Evolutionary conservation across 1,140 invertebrate genomes (phyloP).

Genomic region (Drosophila jambulina): DNA sequence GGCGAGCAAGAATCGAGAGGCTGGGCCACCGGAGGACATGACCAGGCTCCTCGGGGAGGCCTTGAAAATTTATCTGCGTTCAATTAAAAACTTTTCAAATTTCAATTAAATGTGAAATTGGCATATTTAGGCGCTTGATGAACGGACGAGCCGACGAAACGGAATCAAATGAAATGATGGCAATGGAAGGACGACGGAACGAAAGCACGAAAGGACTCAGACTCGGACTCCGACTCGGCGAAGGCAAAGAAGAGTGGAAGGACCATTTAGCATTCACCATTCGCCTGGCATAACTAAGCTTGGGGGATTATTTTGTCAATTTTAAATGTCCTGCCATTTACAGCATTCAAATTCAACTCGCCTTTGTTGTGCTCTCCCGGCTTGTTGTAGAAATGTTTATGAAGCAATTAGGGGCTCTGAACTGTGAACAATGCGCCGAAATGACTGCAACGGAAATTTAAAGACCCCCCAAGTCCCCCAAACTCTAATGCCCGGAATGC

Average conservation of each 20-base stretch:
- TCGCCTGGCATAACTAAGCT: conserved; percentile 75
- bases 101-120: conserved; percentile 83
- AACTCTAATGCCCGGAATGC: conserved; percentile 12
- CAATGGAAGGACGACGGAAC: conserved; percentile 5
- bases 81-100: conserved; percentile 84
- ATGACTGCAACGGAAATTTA: conserved; percentile 78
- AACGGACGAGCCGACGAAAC: conserved; percentile 48
- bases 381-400: conserved; percentile 80
- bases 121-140: conserved; percentile 79
- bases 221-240: neutral
- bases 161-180: conserved; percentile 49
- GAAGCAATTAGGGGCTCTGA: conserved; percentile 77
- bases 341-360: conserved; percentile 75
- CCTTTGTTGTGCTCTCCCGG: conserved; percentile 59
- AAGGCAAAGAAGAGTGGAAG: conserved; percentile 14
- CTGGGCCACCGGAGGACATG: conserved; percentile 1
- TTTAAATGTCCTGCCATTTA: conserved; percentile 83
- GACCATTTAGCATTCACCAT: conserved; percentile 52
- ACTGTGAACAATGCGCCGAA: conserved; percentile 78
- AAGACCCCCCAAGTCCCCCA: conserved; percentile 36
- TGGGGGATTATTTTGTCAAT: conserved; percentile 81
- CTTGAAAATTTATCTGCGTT: conserved; percentile 80
- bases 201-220: conserved; percentile 8
- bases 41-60: conserved; percentile 14
- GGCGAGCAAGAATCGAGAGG: neutral